Base-by-base conservation (phyloP, 30 jellyfish, hydroid and myxozoan species). In the Mastigias papua region DNA sequence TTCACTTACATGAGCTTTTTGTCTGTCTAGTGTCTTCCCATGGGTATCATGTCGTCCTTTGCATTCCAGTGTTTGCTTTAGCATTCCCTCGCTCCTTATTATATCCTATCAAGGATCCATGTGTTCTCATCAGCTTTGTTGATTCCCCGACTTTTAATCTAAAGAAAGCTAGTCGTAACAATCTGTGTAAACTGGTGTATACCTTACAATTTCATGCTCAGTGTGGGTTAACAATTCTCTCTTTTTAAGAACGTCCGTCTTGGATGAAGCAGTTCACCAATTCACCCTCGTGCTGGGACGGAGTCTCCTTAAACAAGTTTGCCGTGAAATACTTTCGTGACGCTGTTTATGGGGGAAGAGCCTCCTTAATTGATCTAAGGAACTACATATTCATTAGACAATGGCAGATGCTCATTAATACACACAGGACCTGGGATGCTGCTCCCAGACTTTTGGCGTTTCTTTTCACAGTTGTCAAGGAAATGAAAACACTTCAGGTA, bases 311-410 rank as follows among this genome's bases (percentile, higher is more conserved):
- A 33, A 81, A 73, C 51, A 78, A 77, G 71, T 78, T 66, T 48
- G 86, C 86, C 9, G 81, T 79, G 42, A 61, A 73, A 76, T 73
- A 73, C 48, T 72, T 61, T 57, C 92, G 89, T 23, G 90, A 71
- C 63, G 69, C 82, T 26, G 96, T 95, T 19, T 83, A 95, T 48
- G 88, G 80, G 15, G 96, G 92, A n/a, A 79, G 80, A 49, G 98
- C 98, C 9, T 66, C 94, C 65, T 73, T 95, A 27, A 87, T 95
- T 17, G 99, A 95, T 25, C 86, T 95, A 31, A 65, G 99, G 69
- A 94, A 90, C 62, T 95, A 95, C 63, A 67, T 95, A 13, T 89
- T 95, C 86, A 77, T 90, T 26, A 71, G 99, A 23, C 98, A 90
- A 33, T 95, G 98, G 90, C 87, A 86, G 71, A 62, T 95, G 88